Base-by-base conservation (phyloP, 2,888 invertebrate species). In the Cephus runcator region DNA sequence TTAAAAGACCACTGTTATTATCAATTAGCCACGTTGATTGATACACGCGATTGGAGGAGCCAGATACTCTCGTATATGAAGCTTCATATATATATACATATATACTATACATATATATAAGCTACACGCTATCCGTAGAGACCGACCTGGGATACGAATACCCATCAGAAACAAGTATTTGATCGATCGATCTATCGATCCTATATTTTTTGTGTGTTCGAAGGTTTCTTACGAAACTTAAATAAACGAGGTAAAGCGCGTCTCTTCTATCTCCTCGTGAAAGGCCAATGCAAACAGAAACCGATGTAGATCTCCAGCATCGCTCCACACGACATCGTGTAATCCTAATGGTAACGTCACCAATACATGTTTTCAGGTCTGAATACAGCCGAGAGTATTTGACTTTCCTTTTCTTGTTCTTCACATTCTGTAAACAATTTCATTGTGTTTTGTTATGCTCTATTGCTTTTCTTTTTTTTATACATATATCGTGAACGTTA, bases 1-100 rank as follows among this genome's bases (percentile, higher is more conserved):
- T 87, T 87, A 87, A 87, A 87, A 88, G 86, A 83, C 84, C 83
- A 84, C 86, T 85, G 88, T 88, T 88, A 88, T 88, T 88, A 88
- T 89, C 88, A 88, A 88, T 88, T 88, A 88, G 81, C 84, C 80
- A 80, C 81, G 81, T 81, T 85, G 88, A 85, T 87, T 86, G 87
- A 88, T 88, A 88, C 85, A 83, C 34, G 33, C 71, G 71, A 71
- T 71, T 34, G 71, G 71, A 31, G 12, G 71, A 34, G 31, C 71
- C 33, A 15, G 33, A 71, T 33, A 71, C 71, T 56, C 56, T 23
- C 23, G 23, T 23, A 23, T 56, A 23, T 56, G 56, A 23, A 56
- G 23, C 23, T 23, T 56, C 15, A 23, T 56, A 56, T 15, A 4
- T 1, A 31, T 31, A 31, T 1, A 4, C 4, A 40, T 15, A 40